These are phyloP conservation scores for Sturnus vulgaris DNA, from an alignment of 2,113 vertebrate genomes.

Conservation along the genomic window DNA sequence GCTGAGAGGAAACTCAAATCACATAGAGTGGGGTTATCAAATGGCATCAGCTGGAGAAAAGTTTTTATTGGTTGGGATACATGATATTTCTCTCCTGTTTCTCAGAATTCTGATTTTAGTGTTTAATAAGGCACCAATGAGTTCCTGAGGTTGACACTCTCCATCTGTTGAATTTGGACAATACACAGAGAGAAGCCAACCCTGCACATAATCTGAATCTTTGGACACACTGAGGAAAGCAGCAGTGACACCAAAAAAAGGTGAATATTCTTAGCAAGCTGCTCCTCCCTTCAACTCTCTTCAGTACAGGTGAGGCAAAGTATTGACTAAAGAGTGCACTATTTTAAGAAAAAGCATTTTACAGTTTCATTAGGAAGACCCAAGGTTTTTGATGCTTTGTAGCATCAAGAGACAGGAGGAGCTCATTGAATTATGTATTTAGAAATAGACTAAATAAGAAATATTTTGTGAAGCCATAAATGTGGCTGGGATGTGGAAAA, in stretches of 20 bases:
- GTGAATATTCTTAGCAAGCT: background rate
- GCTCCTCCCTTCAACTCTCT: background rate
- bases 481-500: background rate
- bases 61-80: background rate
- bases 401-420: background rate
- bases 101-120: background rate
- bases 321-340: background rate
- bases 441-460: background rate
- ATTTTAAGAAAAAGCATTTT: background rate
- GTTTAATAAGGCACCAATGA: background rate
- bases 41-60: background rate
- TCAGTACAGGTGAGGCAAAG: background rate
- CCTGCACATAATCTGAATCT: fast-evolving
- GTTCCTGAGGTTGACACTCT: background rate
- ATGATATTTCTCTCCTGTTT: background rate
- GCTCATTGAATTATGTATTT: background rate
- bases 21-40: background rate
- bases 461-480: background rate
- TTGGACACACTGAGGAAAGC: background rate
- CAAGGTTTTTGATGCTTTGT: background rate
- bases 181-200: background rate
- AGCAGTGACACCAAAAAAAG: background rate
- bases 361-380: background rate
- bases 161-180: background rate
- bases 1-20: background rate